A percentile compares a stretch with the other conserved stretches of the same genome.
Conservation (phyloP, 2,113 vertebrate species). For the Trematomus loennbergii region DNA sequence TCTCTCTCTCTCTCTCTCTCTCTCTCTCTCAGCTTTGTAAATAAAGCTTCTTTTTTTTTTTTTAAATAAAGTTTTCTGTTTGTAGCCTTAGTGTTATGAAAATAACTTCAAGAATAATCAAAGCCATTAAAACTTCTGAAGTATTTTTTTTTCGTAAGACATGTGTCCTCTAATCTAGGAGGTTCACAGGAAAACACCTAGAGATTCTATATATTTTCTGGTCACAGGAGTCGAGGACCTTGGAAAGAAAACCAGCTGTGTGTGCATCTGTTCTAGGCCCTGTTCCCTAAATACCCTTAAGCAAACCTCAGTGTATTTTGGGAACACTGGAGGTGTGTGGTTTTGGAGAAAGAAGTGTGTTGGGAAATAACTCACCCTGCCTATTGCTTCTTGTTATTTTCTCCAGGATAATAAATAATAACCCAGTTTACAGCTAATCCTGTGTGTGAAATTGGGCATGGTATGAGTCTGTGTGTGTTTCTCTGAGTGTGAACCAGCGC, state of each 20-base stretch:
- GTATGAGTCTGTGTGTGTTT: conserved; percentile 23
- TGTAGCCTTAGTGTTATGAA: not conserved
- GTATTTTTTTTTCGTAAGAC: not conserved
- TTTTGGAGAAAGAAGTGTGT: conserved; percentile 10
- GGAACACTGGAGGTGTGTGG: conserved; percentile 39
- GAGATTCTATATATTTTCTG: not conserved
- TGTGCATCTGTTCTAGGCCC: conserved; percentile 30
- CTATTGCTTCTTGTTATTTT: conserved; percentile 30
- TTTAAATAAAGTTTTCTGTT: not conserved
- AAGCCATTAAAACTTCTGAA: not conserved
- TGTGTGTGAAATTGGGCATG: conserved; percentile 25
- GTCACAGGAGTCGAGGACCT: not conserved
- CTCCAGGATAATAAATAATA: conserved; percentile 39
- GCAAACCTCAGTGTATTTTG: conserved; percentile 59
- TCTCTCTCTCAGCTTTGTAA: too few species aligned
- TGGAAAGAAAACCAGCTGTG: not conserved
- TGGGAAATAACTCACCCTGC: conserved; percentile 6
- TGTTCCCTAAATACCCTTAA: conserved; percentile 48
- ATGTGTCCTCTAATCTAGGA: not conserved
- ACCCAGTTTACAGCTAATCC: conserved; percentile 36
- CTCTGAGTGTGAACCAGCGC: conserved; percentile 35
- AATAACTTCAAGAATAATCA: not conserved
- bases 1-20: too few species aligned
- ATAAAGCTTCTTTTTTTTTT: too few species aligned
- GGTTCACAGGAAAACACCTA: not conserved